Evolutionary conservation across 2,888 invertebrate species (phyloP).

Genomic region (Lumbricus terrestris): DNA sequence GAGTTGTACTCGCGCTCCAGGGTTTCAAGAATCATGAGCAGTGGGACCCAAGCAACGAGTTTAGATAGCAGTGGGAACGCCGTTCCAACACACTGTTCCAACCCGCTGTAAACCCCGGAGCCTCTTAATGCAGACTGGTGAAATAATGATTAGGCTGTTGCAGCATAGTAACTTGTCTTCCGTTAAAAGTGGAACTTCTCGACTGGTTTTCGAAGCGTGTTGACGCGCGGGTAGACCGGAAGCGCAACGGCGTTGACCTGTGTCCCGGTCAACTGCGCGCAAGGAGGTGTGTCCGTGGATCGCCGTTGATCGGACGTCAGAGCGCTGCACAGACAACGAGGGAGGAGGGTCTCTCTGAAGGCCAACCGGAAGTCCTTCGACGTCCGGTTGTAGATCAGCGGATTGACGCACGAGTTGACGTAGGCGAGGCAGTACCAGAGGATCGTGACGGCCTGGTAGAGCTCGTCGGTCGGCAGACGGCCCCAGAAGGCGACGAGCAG

Average conservation of each 20-base stretch:
- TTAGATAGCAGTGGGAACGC: no score
- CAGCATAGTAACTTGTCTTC: not conserved
- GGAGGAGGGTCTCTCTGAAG: slow-evolving; percentile 36
- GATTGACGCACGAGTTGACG: slow-evolving; percentile 42
- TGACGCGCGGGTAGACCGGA: not conserved
- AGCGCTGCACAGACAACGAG: not conserved
- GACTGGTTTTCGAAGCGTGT: not conserved
- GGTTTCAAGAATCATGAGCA: no score
- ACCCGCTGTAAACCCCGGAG: no score
- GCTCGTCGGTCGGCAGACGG: slow-evolving; percentile 22
- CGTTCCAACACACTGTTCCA: no score
- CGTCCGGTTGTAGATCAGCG: slow-evolving; percentile 42
- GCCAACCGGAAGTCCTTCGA: slow-evolving; percentile 41
- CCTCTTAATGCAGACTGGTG: no score
- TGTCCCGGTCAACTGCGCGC: not conserved
- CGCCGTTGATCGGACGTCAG: not conserved
- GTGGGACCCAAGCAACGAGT: no score
- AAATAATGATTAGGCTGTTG: not conserved
- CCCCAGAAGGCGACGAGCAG: slow-evolving; percentile 39
- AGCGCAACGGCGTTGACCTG: not conserved
- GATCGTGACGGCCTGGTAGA: slow-evolving; percentile 35
- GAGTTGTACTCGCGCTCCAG: no score
- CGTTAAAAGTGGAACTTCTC: not conserved
- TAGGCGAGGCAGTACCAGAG: slow-evolving; percentile 41
- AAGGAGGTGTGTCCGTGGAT: not conserved